A percentile compares a stretch with the other conserved stretches of the same genome.
Conservation (phyloP, 2,888 invertebrate genomes). For the Oegoconia quadripuncta region DNA sequence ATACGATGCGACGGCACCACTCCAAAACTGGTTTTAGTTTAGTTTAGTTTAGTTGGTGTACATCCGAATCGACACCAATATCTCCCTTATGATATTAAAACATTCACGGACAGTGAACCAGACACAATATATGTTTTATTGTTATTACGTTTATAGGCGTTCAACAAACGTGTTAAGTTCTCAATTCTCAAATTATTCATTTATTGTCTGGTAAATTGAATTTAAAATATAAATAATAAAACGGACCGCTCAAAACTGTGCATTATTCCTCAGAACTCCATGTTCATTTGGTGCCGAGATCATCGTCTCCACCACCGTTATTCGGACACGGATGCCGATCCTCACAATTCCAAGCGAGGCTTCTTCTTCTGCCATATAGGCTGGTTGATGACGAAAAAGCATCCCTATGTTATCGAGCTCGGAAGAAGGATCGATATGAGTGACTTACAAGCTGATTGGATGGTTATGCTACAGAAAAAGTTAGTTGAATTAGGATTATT, state of each 20-base stretch:
- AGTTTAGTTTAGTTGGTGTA: too few species aligned
- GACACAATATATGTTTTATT: too few species aligned
- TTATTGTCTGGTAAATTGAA: too few species aligned
- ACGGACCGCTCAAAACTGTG: not conserved
- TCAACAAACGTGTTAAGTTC: too few species aligned
- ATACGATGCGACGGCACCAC: too few species aligned
- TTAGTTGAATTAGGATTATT: conserved; percentile 42
- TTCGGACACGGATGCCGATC: conserved; percentile 84
- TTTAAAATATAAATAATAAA: too few species aligned
- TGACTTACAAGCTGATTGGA: conserved; percentile 85
- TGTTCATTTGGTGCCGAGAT: conserved; percentile 88
- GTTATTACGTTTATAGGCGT: too few species aligned
- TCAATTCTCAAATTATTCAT: too few species aligned
- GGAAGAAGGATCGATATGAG: conserved; percentile 85
- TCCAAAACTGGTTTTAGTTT: too few species aligned
- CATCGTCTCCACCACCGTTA: conserved; percentile 91
- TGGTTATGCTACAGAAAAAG: conserved; percentile 88
- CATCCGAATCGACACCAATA: too few species aligned
- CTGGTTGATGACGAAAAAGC: conserved; percentile 89
- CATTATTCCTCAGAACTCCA: conserved; percentile 77
- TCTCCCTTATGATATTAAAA: too few species aligned
- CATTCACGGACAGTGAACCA: too few species aligned
- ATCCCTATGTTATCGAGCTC: conserved; percentile 85
- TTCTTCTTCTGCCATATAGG: conserved; percentile 94
- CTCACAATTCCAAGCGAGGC: conserved; percentile 88